phyloP scores from a whole-genome alignment of 2,888 invertebrate species.

The Aporophyla nigra region DNA sequence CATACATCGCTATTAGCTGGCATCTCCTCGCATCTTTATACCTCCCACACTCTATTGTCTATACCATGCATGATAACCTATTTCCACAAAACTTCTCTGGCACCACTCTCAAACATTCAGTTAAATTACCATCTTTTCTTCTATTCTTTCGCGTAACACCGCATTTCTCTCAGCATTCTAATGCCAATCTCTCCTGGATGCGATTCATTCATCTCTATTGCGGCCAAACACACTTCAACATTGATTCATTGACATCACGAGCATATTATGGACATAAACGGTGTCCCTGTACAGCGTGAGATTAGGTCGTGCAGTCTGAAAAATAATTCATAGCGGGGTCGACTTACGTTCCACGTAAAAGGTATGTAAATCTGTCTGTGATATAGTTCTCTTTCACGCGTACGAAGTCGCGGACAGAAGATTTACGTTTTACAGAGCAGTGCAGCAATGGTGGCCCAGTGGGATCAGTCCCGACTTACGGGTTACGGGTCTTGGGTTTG shows the following conservation, averaged over 20 bases:
- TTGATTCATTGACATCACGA: neutral
- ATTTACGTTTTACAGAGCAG: neutral
- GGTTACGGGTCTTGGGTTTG: too few species aligned
- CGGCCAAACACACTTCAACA: neutral
- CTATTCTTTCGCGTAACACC: neutral
- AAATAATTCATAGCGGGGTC: neutral
- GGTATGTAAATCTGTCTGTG: neutral
- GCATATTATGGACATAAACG: neutral
- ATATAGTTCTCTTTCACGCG: neutral
- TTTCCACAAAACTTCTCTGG: neutral
- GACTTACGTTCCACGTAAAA: neutral
- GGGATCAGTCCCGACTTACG: too few species aligned
- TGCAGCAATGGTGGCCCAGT: too few species aligned
- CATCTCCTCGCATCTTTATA: neutral
- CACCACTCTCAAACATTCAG: neutral
- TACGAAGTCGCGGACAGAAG: too few species aligned
- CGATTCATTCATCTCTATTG: neutral
- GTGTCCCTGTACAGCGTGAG: neutral
- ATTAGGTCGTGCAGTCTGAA: neutral
- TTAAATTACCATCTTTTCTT: neutral
- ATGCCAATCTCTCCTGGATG: neutral
- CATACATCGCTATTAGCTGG: neutral
- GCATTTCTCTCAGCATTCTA: neutral
- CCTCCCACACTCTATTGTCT: too few species aligned
- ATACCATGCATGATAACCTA: neutral